Conservation (phyloP, 2,888 invertebrate species). For the Andrena flavipes region DNA sequence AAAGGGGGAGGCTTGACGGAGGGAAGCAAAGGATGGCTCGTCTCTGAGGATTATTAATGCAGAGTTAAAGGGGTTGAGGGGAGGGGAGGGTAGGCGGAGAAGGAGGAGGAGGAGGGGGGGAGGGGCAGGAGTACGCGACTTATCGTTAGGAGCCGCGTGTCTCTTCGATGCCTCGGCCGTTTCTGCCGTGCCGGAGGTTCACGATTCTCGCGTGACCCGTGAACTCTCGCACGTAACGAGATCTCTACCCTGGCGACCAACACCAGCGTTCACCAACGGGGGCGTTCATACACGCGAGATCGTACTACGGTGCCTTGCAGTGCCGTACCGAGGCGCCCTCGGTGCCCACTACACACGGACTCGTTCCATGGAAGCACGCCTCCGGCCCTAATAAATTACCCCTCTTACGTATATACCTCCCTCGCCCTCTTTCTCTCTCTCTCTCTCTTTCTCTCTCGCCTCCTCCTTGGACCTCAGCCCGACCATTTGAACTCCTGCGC, state of each 20-base stretch:
- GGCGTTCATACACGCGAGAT: slow-evolving; percentile 58
- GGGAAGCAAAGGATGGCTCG: slow-evolving; percentile 16
- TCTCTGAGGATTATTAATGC: slow-evolving; percentile 70
- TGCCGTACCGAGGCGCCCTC: slow-evolving; percentile 58
- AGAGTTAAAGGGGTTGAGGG: slow-evolving; percentile 55
- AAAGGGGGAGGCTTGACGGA: background rate
- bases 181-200: slow-evolving; percentile 75
- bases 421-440: slow-evolving; percentile 3
- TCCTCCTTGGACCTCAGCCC: slow-evolving; percentile 60
- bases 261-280: slow-evolving; percentile 47
- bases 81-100: no score
- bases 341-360: slow-evolving; percentile 52
- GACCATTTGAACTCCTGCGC: slow-evolving; percentile 75
- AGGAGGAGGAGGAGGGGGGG: no score
- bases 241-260: slow-evolving; percentile 69
- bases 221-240: slow-evolving; percentile 81
- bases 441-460: slow-evolving; percentile 2
- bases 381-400: slow-evolving; percentile 81
- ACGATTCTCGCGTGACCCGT: slow-evolving; percentile 82
- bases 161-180: slow-evolving; percentile 62
- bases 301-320: slow-evolving; percentile 50
- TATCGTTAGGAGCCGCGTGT: slow-evolving; percentile 70
- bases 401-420: slow-evolving; percentile 72
- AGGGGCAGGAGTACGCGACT: slow-evolving; percentile 57
- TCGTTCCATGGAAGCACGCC: slow-evolving; percentile 74